Base-by-base conservation (phyloP, 2,888 invertebrate species). In the Smittia sp. region DNA sequence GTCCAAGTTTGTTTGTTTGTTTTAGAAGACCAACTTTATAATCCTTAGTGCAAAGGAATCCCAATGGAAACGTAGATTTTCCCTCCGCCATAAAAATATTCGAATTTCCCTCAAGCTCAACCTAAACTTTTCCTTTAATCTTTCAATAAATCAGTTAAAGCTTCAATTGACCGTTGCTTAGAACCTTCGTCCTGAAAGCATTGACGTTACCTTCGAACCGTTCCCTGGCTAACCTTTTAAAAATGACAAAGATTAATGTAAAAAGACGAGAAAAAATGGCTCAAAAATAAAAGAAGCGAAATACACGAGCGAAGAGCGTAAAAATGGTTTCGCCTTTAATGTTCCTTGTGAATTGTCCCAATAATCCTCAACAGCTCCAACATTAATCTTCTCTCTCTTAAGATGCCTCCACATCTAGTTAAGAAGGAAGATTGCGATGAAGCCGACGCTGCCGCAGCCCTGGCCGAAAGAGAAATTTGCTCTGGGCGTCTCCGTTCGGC, bases 171-270 rank as follows among this genome's bases (percentile, higher is more conserved):
- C n/a, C n/a, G n/a, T n/a, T n/a, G n/a, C n/a, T n/a, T n/a, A n/a
- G n/a, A n/a, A n/a, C n/a, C n/a, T n/a, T n/a, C n/a, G n/a, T n/a
- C n/a, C n/a, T n/a, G n/a, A n/a, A n/a, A n/a, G n/a, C n/a, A n/a
- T n/a, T n/a, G 11, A 63, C n/a, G 27, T 63, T 27, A 63, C 24
- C 20, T 24, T 24, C 1, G 7, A 27, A 63, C 20, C 6, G 7
- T 13, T 13, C 63, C 63, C 63, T 2, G 1, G 27, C 63, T 27
- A 69, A 72, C 20, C 38, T 62, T 72, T 38, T 62, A 62, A 62
- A 24, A 72, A 72, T 72, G 72, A 72, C 72, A 72, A 25, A 72
- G 72, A 72, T 72, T 72, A 72, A 72, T 72, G 72, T 70, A 39
- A 72, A 46, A 69, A 72, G 72, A 72, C 72, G 72, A n/a, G n/a